phyloP scores from a whole-genome alignment of 1,140 invertebrate species.

The Eriocheir sinensis region DNA sequence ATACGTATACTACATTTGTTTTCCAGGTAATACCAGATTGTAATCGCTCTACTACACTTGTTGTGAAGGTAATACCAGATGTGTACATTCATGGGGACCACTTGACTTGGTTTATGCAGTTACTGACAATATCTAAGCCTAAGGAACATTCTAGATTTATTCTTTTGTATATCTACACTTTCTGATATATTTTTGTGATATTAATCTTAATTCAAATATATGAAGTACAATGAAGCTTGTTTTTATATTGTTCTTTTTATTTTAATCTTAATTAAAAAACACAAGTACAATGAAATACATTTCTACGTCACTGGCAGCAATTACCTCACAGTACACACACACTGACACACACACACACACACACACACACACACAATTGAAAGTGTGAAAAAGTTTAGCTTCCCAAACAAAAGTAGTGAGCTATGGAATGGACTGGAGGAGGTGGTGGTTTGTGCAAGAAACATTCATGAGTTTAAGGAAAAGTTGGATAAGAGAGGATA shows the following conservation, averaged over 20 bases:
- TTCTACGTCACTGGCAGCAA: background rate
- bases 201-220: background rate
- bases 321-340: background rate
- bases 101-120: background rate
- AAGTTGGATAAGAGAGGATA: too few species aligned
- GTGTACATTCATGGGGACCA: background rate
- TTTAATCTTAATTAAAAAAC: background rate
- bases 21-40: background rate
- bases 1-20: too few species aligned
- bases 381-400: too few species aligned
- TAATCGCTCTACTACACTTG: too few species aligned
- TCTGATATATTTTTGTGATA: constrained; percentile 18
- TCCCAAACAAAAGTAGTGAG: too few species aligned
- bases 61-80: background rate
- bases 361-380: background rate
- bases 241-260: background rate
- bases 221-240: background rate
- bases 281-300: background rate
- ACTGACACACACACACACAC: background rate
- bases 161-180: constrained; percentile 19
- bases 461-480: too few species aligned
- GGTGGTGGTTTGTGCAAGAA: too few species aligned
- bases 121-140: background rate
- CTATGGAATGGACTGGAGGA: too few species aligned
- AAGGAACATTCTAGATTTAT: constrained; percentile 34